Base-by-base conservation (phyloP, 1,140 invertebrate genomes). In the Pemphigus obesinymphae region DNA sequence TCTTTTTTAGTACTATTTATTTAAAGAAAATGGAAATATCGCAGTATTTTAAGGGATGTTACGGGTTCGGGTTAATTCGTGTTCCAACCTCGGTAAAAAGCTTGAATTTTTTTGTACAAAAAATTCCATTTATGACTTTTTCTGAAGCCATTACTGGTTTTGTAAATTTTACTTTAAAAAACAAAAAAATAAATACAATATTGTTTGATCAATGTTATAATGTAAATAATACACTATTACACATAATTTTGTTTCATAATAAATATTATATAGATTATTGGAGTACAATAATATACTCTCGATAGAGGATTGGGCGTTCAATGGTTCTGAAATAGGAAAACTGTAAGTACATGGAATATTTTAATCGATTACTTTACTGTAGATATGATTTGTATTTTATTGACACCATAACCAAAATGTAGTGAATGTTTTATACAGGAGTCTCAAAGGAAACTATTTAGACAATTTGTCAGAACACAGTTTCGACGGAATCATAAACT, bases 361-460 rank as follows among this genome's bases (percentile, higher is more conserved):
- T 8, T 68, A 70, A 63, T 76, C 1, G 43, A 43, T 72, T 73
- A 61, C 83, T 82, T 83, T 80, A 72, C 1, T 40, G 58, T 26
- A 66, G 26, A 3, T 5, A 11, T 29, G 10, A 7, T 48, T 31
- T 6, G 4, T n/a, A 11, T 45, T 43, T 43, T n/a, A n/a, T 23
- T 37, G 20, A 13, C 20, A 37, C 10, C 8, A 15, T 45, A 11
- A 8, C 29, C 23, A 63, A 29, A 48, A 29, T 29, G 11, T 23
- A 17, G 61, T 34, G 1, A 20, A 40, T 61, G 68, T 70, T 2
- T 88, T n/a, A n/a, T 88, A 55, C 85, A 95, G 93, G 83, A 91
- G 90, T 84, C 88, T 94, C 23, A 91, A 90, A 84, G 92, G 91
- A 76, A 93, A 93, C 85, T 88, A 89, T 43, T 86, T 95, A 31